These are phyloP conservation scores for Heliconius ismenius DNA, from an alignment of 2,888 invertebrate genomes.

Conservation along the genomic window DNA sequence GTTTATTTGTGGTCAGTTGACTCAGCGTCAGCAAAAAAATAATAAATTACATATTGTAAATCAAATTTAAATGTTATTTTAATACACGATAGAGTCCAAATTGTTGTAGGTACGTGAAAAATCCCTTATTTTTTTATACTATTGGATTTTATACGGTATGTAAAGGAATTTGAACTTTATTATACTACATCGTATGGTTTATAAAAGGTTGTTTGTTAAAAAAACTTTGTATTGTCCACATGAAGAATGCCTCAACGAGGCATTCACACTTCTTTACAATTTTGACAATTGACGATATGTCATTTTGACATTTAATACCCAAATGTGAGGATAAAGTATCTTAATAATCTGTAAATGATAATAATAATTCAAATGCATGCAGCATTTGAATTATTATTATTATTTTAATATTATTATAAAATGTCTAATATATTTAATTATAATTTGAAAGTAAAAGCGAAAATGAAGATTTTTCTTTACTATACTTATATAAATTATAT, in stretches of 20 bases:
- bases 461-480: no score
- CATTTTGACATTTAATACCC: slow-evolving; percentile 27
- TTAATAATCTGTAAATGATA: not conserved
- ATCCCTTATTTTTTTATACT: slow-evolving; percentile 1
- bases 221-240: not conserved
- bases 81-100: not conserved
- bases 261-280: slow-evolving; percentile 17
- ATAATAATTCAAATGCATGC: no score
- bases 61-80: slow-evolving; percentile 9
- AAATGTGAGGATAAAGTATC: not conserved
- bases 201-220: not conserved
- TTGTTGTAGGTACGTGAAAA: not conserved
- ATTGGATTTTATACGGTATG: not conserved
- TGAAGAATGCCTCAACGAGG: slow-evolving; percentile 8
- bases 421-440: no score
- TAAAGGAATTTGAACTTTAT: not conserved
- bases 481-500: no score
- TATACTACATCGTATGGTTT: not conserved
- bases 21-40: slow-evolving; percentile 60
- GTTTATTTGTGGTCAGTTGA: slow-evolving; percentile 67
- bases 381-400: no score
- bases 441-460: no score
- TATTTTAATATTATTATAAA: no score
- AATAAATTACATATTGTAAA: not conserved
- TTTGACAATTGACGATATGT: slow-evolving; percentile 31